These are phyloP conservation scores for Blastomussa wellsi DNA, from an alignment of 92 coral and sea anemone genomes.

Conservation along the genomic window DNA sequence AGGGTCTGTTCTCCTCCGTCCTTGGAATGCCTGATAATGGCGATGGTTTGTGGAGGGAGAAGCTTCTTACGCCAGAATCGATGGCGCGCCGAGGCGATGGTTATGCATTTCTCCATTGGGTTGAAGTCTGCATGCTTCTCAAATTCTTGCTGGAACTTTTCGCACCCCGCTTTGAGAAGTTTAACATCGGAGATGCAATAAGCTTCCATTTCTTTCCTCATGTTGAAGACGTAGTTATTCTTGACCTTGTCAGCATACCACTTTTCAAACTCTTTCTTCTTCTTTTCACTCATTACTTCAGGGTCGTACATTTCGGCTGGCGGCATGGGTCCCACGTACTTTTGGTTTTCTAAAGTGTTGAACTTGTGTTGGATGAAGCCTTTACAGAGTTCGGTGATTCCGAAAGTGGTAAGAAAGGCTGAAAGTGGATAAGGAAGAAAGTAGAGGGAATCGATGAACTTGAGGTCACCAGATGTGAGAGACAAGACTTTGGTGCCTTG, in stretches of 20 bases:
- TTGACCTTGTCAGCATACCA: not conserved
- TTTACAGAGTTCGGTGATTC: not conserved
- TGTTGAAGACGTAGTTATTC: not conserved
- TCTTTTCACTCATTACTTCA: not conserved
- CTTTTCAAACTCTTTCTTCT: not conserved
- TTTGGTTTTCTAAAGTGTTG: not conserved
- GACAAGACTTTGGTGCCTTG: too few relatives aligned
- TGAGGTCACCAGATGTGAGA: not conserved
- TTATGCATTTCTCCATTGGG: not conserved
- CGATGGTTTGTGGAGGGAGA: not conserved
- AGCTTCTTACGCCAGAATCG: not conserved
- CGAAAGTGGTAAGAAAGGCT: not conserved
- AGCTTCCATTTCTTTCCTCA: not conserved
- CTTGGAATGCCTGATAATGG: not conserved
- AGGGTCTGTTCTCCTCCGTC: not conserved
- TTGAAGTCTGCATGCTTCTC: not conserved
- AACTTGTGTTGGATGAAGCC: not conserved
- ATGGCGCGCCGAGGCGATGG: not conserved
- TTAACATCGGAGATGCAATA: not conserved
- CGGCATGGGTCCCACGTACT: slow-evolving; percentile 3
- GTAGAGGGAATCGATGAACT: not conserved
- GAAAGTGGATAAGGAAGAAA: not conserved
- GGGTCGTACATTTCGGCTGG: not conserved
- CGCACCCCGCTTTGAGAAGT: not conserved
- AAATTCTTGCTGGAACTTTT: not conserved